Percentiles rank a stretch among this genome's conserved stretches.
These are phyloP conservation scores for Miichthys miiuy DNA, from an alignment of 2,797 vertebrate species.

Conservation along the genomic window DNA sequence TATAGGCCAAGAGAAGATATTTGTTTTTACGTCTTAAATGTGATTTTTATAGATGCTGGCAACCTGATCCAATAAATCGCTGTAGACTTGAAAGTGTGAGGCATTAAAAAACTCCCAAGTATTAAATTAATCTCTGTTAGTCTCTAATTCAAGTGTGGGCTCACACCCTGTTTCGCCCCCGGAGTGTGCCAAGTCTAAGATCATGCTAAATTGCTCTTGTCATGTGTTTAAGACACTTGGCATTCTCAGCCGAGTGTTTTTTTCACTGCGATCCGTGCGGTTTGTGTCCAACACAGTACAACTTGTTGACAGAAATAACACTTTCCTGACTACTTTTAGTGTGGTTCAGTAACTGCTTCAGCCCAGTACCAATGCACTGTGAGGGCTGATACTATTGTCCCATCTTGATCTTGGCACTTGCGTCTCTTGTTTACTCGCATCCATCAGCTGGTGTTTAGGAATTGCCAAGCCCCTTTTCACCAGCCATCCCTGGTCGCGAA, in stretches of 20 bases:
- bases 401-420: conserved; percentile 33
- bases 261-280: conserved; percentile 62
- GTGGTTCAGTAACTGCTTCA: conserved; percentile 45
- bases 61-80: conserved; percentile 85
- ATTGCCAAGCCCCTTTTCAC: conserved; percentile 53
- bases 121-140: conserved; percentile 88
- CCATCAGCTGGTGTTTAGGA: conserved; percentile 60
- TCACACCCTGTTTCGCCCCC: conserved; percentile 83
- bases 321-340: conserved; percentile 62
- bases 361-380: conserved; percentile 13
- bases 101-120: conserved; percentile 85
- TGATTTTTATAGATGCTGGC: conserved; percentile 87
- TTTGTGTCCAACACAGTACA: conserved; percentile 74
- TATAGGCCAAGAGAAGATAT: conserved; percentile 84
- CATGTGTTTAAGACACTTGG: conserved; percentile 87
- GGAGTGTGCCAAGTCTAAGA: conserved; percentile 85
- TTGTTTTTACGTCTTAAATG: conserved; percentile 84
- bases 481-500: conserved; percentile 64
- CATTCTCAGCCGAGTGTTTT: conserved; percentile 78
- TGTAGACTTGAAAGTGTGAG: conserved; percentile 83
- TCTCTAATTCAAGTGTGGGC: conserved; percentile 86
- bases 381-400: conserved; percentile 39
- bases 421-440: conserved; percentile 52
- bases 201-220: conserved; percentile 87
- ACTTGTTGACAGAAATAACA: conserved; percentile 76